phyloP scores from a whole-genome alignment of 2,888 invertebrate species.

The Nomada ferruginata region DNA sequence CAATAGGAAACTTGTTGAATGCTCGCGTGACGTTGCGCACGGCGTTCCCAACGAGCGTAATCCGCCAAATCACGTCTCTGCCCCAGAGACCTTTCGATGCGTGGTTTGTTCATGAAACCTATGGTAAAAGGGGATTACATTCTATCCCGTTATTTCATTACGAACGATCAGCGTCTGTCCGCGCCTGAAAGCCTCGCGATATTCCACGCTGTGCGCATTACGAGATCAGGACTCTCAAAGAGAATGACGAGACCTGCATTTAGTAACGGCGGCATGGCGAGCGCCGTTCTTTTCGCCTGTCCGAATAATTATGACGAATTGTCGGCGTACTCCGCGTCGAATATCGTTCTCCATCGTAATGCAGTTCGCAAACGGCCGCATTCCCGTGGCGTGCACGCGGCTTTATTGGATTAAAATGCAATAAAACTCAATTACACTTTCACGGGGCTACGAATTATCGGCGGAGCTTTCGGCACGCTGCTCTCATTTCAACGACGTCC shows the following conservation, averaged over 20 bases:
- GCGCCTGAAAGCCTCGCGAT: slow-evolving; percentile 1
- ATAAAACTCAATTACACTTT: slow-evolving; percentile 79
- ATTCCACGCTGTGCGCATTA: background rate
- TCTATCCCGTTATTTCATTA: background rate
- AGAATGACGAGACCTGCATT: slow-evolving; percentile 6
- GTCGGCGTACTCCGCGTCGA: slow-evolving; percentile 57
- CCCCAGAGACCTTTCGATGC: slow-evolving; percentile 3
- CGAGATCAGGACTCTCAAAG: background rate
- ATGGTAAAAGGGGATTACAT: slow-evolving; percentile 12
- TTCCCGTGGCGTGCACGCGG: slow-evolving; percentile 32
- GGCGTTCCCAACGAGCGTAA: slow-evolving; percentile 18
- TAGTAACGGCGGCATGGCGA: slow-evolving; percentile 12
- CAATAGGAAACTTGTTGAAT: slow-evolving; percentile 59
- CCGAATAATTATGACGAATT: slow-evolving; percentile 78
- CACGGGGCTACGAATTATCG: slow-evolving; percentile 71
- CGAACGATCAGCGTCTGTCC: slow-evolving; percentile 6
- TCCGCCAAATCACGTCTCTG: slow-evolving; percentile 17
- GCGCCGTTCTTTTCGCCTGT: slow-evolving; percentile 71
- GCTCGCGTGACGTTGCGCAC: slow-evolving; percentile 48
- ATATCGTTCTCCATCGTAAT: slow-evolving; percentile 46
- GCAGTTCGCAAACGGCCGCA: slow-evolving; percentile 52
- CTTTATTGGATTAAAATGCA: slow-evolving; percentile 76
- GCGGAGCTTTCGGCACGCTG: slow-evolving; percentile 65
- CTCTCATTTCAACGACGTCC: slow-evolving; percentile 59
- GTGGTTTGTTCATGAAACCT: background rate